Evolutionary conservation across 2,888 invertebrate genomes (phyloP), one percentile per base, ranked within the genome.

Genomic region (Cephus nigrinus): DNA sequence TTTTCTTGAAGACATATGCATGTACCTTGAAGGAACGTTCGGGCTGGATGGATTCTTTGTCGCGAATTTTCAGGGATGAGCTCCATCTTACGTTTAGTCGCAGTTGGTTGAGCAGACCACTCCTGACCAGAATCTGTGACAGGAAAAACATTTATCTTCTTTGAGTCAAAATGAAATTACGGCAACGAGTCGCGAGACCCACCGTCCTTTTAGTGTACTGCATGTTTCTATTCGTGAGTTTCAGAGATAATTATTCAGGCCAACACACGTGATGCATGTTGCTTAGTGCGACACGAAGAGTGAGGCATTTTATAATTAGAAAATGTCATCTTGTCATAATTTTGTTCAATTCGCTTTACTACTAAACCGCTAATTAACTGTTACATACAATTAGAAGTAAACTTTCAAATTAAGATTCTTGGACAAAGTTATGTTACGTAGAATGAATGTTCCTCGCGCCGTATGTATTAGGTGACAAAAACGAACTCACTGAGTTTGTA

Each of bases 21-120:
- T 35, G 12, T 35, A 90, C 90, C 87, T 90, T 91, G 79, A 91
- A 91, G 12, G 88, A 88, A 81, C 87, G 88, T 73, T 90, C 89
- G 1, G 87, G 84, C n/a, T 88, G 89, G 71, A 86, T 80, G 4
- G 82, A 80, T 77, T 88, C 90, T 78, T 88, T 87, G 79, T 91
- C 89, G 77, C 86, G 86, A 68, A 89, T 86, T 84, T 89, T 88
- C 69, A 91, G 85, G 12, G 89, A 90, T 12, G 91, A 91, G 81
- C 85, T 89, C 85, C 89, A 88, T 81, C 87, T 85, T 23, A 89
- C 84, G 76, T 86, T 88, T 35, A 84, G 80, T 34, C 88, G 88
- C 30, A 90, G 76, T 78, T 91, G 89, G 81, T 86, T 87, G 15
- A 90, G 78, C n/a, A 90, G 79, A 71, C 83, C 84, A 68, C 87